Base-by-base conservation (phyloP, 2,797 vertebrate species). In the Sciaenops ocellatus region DNA sequence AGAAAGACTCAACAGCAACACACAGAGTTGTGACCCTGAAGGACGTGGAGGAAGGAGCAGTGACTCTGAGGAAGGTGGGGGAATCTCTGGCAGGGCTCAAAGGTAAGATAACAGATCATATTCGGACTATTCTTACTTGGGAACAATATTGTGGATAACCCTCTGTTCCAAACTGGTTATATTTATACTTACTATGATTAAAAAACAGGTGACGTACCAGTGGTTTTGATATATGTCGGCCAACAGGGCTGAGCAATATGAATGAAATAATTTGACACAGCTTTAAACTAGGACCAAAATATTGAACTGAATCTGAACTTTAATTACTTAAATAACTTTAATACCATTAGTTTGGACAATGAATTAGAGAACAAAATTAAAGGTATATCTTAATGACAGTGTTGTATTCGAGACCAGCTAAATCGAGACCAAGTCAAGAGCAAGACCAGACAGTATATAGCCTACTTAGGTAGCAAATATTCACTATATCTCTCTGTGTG, bases 81-180 rank as follows among this genome's bases (percentile, higher is more conserved):
- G 98, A 99, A 80, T 97, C 97, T 6, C 96, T 99, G 72, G 97
- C 98, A 20, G 95, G 95, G 10, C 96, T 99, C 54, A 99, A 98
- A 97, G 98, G 98, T 98, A 86, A 82, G 74, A 68, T 24, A 1
- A 15, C 30, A 38, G 6, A 52, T 12, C 18, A 38, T 41, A 68
- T 48, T 69, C 6, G 16, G 9, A 26, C 9, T n/a, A 16, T 18
- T 38, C 8, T 38, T 38, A 38, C 34, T 38, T 72, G n/a, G 9
- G 34, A 52, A 44, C 38, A 34, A 18, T 18, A 3, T 15, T 22
- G 22, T 61, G 1, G 10, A 9, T 26, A n/a, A 11, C 1, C 8
- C 12, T 22, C 44, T 77, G 51, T 46, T 42, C 38, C 13, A 17
- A 42, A 56, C 8, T 15, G 11, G 13, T 38, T 48, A 38, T n/a